Conservation (phyloP, 2,797 vertebrate genomes). For the Simalia tracyae region DNA sequence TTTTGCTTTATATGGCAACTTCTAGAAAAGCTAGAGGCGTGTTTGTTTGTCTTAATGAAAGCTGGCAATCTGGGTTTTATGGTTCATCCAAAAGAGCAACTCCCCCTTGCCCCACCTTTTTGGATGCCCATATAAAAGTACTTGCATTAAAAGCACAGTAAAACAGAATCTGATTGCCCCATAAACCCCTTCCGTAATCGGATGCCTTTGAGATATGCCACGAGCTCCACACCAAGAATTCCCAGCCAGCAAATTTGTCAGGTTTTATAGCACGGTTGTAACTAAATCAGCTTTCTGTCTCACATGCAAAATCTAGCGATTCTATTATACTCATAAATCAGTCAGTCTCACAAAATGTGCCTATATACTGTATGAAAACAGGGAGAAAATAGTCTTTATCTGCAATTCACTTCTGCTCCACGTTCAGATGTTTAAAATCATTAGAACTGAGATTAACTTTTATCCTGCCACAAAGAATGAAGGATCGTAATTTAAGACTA, state of each 20-base stretch:
- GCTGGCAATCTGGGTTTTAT: too few species aligned
- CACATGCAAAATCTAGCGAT: not conserved
- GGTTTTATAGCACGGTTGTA: not conserved
- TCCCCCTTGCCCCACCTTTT: too few species aligned
- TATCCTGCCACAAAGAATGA: not conserved
- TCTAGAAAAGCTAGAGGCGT: too few species aligned
- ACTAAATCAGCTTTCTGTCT: not conserved
- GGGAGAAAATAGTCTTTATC: not conserved
- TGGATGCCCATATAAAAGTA: too few species aligned
- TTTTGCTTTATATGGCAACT: too few species aligned
- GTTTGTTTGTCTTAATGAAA: too few species aligned
- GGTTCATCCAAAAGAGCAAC: too few species aligned
- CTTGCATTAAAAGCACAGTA: too few species aligned
- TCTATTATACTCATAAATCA: not conserved
- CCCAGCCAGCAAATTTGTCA: not conserved
- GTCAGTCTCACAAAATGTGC: not conserved
- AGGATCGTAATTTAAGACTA: not conserved
- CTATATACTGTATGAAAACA: not conserved
- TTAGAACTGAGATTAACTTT: not conserved
- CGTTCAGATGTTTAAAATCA: not conserved
- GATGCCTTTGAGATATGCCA: too few species aligned
- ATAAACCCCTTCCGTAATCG: too few species aligned
- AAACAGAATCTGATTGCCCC: too few species aligned
- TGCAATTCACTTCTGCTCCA: not conserved
- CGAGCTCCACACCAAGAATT: not conserved